Evolutionary conservation across 2,888 invertebrate species (phyloP).

Genomic region (Phrixothrix hirtus): DNA sequence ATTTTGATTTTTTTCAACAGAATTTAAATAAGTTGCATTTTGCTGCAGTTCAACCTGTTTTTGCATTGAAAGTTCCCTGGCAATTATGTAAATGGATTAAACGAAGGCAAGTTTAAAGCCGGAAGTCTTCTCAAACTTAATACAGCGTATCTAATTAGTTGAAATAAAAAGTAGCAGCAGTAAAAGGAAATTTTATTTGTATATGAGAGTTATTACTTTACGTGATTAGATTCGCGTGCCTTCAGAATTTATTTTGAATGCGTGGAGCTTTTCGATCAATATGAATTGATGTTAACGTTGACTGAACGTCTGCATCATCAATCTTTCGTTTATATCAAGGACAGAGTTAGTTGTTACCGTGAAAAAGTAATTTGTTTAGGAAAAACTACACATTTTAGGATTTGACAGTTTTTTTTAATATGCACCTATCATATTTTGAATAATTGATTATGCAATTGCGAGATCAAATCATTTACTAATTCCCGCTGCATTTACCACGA

Average conservation of each 20-base stretch:
- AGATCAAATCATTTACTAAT: too few species aligned
- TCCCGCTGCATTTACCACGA: too few species aligned
- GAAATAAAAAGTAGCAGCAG: not conserved
- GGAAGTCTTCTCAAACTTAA: constrained; percentile 7
- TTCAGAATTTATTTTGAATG: constrained; percentile 9
- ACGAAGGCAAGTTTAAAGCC: not conserved
- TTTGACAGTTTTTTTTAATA: not conserved
- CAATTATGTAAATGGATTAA: constrained; percentile 16
- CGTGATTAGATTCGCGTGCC: constrained; percentile 17
- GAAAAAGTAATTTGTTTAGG: constrained; percentile 23
- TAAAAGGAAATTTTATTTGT: constrained; percentile 4
- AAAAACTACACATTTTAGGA: not conserved
- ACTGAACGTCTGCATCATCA: constrained; percentile 20
- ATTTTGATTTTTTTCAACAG: constrained; percentile 2
- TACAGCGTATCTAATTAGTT: not conserved
- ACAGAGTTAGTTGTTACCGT: constrained; percentile 22
- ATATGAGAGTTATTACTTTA: constrained; percentile 10
- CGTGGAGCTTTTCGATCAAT: constrained; percentile 8
- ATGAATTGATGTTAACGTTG: constrained; percentile 23
- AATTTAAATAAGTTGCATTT: not conserved
- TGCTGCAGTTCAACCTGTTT: constrained; percentile 5
- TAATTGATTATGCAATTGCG: too few species aligned
- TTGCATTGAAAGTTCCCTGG: constrained; percentile 3
- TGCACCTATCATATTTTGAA: too few species aligned
- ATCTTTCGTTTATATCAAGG: constrained; percentile 21